Conservation (phyloP, 2,888 invertebrate species). For the Drosophila aldrichi region DNA sequence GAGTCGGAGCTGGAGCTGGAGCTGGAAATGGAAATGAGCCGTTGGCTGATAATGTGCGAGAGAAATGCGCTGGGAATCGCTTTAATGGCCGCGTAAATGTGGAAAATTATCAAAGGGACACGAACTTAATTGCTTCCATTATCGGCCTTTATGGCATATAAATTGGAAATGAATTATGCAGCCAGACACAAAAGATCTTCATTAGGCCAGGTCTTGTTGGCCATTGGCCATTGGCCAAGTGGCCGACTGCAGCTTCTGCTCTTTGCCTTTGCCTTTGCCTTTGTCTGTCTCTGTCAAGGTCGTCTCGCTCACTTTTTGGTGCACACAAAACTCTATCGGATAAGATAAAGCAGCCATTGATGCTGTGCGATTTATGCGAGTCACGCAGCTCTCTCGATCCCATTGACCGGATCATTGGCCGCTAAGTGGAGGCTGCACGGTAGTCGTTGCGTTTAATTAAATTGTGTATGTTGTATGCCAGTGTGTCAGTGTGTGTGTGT, state of each 20-base stretch:
- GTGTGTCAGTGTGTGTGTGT: slow-evolving; percentile 24
- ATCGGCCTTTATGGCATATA: slow-evolving; percentile 76
- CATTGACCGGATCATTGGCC: slow-evolving; percentile 15
- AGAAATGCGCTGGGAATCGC: slow-evolving; percentile 73
- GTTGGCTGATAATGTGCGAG: slow-evolving; percentile 54
- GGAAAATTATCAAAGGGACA: slow-evolving; percentile 79
- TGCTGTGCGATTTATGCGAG: slow-evolving; percentile 58
- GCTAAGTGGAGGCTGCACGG: slow-evolving; percentile 54
- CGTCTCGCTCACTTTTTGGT: not conserved
- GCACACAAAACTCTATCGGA: slow-evolving; percentile 16
- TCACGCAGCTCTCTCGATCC: slow-evolving; percentile 40
- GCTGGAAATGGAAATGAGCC: slow-evolving; percentile 67
- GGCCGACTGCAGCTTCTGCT: not conserved
- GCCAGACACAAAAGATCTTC: slow-evolving; percentile 59
- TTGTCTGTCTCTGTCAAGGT: slow-evolving; percentile 15
- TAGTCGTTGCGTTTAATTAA: slow-evolving; percentile 75
- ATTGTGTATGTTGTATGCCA: slow-evolving; percentile 69
- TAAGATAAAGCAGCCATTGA: slow-evolving; percentile 38
- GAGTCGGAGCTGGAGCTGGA: not conserved
- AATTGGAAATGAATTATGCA: slow-evolving; percentile 81
- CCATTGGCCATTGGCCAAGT: not conserved
- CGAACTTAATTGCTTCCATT: slow-evolving; percentile 81
- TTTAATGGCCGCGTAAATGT: slow-evolving; percentile 80
- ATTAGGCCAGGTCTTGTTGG: slow-evolving; percentile 40
- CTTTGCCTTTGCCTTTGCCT: not conserved